These are phyloP conservation scores for Ornithoptera priamus DNA, from an alignment of 2,888 invertebrate species.

Conservation along the genomic window DNA sequence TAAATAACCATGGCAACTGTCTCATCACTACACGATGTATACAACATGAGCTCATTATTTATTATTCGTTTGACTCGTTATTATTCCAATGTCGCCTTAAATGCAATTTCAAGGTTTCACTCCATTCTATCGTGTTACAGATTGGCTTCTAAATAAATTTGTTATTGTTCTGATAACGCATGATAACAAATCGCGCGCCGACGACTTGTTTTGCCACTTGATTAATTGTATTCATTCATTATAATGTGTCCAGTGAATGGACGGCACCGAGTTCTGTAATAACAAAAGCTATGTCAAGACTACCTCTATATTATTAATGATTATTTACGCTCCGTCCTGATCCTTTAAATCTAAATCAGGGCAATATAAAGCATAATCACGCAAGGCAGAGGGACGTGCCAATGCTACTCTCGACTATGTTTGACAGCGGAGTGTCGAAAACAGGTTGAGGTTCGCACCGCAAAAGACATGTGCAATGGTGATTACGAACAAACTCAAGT, in stretches of 20 bases:
- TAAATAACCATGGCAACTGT: constrained; percentile 19
- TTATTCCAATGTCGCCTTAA: constrained; percentile 62
- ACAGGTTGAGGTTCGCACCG: too few species aligned
- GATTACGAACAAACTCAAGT: too few species aligned
- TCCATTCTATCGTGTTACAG: constrained; percentile 47
- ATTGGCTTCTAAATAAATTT: constrained; percentile 54
- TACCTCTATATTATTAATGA: not conserved
- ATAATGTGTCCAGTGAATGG: not conserved
- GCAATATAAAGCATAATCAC: too few species aligned
- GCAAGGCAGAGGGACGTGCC: too few species aligned
- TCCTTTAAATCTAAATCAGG: not conserved
- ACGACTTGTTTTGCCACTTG: constrained; percentile 31
- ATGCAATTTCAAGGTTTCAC: constrained; percentile 62
- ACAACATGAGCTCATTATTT: constrained; percentile 42
- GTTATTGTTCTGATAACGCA: constrained; percentile 53
- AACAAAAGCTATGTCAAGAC: not conserved
- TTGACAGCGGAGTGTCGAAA: too few species aligned
- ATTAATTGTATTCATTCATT: constrained; percentile 38
- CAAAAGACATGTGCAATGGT: too few species aligned
- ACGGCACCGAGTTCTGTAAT: not conserved
- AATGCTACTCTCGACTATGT: too few species aligned
- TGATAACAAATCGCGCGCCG: constrained; percentile 43
- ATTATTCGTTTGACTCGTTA: constrained; percentile 55
- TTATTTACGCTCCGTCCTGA: not conserved
- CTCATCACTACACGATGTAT: constrained; percentile 20